Percentiles rank a stretch among this genome's conserved stretches.
Conservation (phyloP, 2,113 vertebrate species). For the Mobula birostris region DNA sequence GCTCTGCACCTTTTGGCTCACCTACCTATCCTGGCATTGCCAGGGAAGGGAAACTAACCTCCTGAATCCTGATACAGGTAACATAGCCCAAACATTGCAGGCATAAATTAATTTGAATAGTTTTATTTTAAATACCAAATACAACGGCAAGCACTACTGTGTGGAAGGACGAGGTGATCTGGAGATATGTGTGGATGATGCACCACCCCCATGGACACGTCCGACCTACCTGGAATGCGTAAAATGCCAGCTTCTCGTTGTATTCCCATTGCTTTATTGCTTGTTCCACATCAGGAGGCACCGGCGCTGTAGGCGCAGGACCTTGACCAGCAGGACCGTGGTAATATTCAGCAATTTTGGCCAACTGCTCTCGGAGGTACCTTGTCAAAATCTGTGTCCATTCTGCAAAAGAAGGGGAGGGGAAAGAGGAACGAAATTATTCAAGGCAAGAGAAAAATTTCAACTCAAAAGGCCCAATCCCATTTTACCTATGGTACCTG, state of each 20-base stretch:
- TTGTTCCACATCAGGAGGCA: slow-evolving; percentile 59
- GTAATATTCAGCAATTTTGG: slow-evolving; percentile 63
- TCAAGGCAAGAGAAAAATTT: background rate
- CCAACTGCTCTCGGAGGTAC: slow-evolving; percentile 63
- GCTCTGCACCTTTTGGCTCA: too few species aligned
- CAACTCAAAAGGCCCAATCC: background rate
- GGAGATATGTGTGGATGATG: too few species aligned
- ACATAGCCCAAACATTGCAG: background rate
- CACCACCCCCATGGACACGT: background rate
- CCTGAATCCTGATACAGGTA: background rate
- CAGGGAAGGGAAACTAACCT: background rate
- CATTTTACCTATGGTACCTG: too few species aligned
- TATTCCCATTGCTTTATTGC: slow-evolving; percentile 66
- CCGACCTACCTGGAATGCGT: slow-evolving; percentile 63
- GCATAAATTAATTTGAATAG: background rate
- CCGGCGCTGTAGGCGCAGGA: slow-evolving; percentile 42
- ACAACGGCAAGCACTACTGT: too few species aligned
- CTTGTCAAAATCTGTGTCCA: slow-evolving; percentile 67
- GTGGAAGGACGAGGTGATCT: background rate
- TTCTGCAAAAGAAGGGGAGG: slow-evolving; percentile 45
- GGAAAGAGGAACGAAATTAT: background rate
- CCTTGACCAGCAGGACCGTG: slow-evolving; percentile 48
- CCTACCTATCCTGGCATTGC: background rate
- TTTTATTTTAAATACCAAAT: too few species aligned
- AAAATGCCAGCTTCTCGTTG: slow-evolving; percentile 62